phyloP scores from a whole-genome alignment of 2,797 vertebrate species.

The Sylvilagus floridanus region DNA sequence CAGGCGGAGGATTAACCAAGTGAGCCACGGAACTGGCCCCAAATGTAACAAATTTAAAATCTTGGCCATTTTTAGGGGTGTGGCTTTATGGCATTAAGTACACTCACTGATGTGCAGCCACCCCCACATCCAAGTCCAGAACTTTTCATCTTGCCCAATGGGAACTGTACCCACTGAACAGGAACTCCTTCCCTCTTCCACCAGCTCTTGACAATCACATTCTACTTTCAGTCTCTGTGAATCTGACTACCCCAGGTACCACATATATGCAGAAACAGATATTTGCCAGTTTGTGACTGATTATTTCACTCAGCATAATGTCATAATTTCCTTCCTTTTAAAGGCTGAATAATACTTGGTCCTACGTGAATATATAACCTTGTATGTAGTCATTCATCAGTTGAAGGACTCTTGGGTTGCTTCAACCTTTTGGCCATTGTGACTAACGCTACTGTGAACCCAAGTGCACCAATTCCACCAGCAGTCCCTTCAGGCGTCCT shows the following conservation, averaged over 20 bases:
- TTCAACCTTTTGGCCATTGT: neutral
- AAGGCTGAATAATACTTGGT: too few species aligned
- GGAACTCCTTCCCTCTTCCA: too few species aligned
- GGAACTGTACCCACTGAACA: too few species aligned
- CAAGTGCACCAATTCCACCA: neutral
- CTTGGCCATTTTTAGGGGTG: too few species aligned
- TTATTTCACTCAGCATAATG: neutral
- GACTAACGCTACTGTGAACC: constrained; percentile 19
- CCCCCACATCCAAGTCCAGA: too few species aligned
- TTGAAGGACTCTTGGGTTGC: neutral
- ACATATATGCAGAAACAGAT: neutral
- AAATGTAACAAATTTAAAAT: too few species aligned
- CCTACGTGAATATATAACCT: neutral
- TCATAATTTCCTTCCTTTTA: neutral
- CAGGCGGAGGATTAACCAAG: too few species aligned
- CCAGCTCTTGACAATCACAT: too few species aligned
- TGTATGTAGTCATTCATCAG: neutral
- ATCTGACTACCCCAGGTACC: neutral
- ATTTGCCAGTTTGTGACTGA: neutral
- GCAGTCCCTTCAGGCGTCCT: neutral
- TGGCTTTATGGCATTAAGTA: too few species aligned
- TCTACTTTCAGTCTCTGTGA: neutral
- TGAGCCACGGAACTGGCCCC: too few species aligned
- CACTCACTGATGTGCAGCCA: too few species aligned
- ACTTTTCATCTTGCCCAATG: too few species aligned